Conservation (phyloP, 2,797 vertebrate species). For the Galago senegalensis region DNA sequence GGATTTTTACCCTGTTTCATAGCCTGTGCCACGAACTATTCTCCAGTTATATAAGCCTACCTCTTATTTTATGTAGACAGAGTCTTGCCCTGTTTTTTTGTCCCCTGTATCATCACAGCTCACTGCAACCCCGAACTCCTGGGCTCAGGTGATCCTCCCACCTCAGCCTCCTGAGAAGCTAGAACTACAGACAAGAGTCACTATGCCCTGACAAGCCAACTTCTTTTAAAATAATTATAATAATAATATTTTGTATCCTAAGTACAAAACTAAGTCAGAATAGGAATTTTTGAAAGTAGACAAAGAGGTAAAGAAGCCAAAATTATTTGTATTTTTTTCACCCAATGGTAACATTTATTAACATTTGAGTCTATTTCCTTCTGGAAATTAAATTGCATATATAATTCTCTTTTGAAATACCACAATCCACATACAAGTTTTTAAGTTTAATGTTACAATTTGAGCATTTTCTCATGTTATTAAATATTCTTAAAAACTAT, state of each 20-base stretch:
- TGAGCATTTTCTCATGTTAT: conserved; percentile 59
- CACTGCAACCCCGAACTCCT: too few relatives aligned
- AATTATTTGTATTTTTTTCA: conserved; percentile 80
- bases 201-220: background rate
- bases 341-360: conserved; percentile 74
- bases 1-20: background rate
- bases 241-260: conserved; percentile 71
- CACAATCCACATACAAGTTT: conserved; percentile 33
- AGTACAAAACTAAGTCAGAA: conserved; percentile 77
- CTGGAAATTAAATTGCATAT: conserved; percentile 78
- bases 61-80: background rate
- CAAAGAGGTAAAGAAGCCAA: conserved; percentile 66
- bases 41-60: background rate
- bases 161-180: too few relatives aligned
- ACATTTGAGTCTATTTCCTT: conserved; percentile 74
- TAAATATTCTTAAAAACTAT: conserved; percentile 70
- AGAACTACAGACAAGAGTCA: too few relatives aligned
- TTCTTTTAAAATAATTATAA: conserved; percentile 69
- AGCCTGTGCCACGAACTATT: background rate
- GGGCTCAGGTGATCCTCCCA: too few relatives aligned
- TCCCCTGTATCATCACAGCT: too few relatives aligned
- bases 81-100: too few relatives aligned
- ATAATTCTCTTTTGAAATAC: conserved; percentile 75
- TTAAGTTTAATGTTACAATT: conserved; percentile 79
- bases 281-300: conserved; percentile 67